Evolutionary conservation across 2,797 vertebrate species (phyloP).

Genomic region (Neosalanx taihuensis): DNA sequence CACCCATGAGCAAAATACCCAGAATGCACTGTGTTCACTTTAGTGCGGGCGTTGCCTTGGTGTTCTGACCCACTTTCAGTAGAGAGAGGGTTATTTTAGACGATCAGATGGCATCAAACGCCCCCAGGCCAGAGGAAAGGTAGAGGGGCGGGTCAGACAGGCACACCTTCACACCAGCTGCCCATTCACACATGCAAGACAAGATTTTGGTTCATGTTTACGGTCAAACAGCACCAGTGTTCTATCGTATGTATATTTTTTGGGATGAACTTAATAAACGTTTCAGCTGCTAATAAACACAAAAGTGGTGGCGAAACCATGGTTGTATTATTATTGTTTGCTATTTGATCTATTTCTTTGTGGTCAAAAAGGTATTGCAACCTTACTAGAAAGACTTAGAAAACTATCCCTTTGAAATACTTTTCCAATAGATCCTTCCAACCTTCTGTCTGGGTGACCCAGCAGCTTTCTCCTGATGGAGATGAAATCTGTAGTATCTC

Average conservation of each 20-base stretch:
- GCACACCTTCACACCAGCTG: slow-evolving; percentile 3
- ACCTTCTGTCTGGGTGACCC: not conserved
- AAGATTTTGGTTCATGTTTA: not conserved
- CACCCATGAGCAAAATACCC: slow-evolving; percentile 56
- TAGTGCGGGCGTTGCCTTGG: slow-evolving; percentile 44
- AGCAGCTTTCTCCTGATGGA: slow-evolving; percentile 4
- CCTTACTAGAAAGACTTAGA: not conserved
- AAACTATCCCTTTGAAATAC: not conserved
- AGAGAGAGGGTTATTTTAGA: slow-evolving; percentile 64
- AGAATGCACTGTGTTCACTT: slow-evolving; percentile 59
- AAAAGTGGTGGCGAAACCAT: too few species aligned
- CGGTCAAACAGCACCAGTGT: too few species aligned
- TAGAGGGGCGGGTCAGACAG: slow-evolving; percentile 25
- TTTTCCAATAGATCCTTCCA: too few species aligned
- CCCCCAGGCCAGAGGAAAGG: slow-evolving; percentile 44
- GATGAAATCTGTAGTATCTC: slow-evolving; percentile 1
- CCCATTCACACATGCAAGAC: slow-evolving; percentile 8
- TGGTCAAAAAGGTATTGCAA: not conserved
- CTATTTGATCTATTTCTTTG: too few species aligned
- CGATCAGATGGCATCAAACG: slow-evolving; percentile 35
- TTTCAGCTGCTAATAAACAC: too few species aligned
- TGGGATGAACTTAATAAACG: too few species aligned
- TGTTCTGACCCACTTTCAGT: slow-evolving; percentile 66
- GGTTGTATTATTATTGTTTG: too few species aligned
- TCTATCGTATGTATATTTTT: too few species aligned